A percentile compares a stretch with the other conserved stretches of the same genome.
Evolutionary conservation across 1,140 invertebrate genomes (phyloP).

Genomic region (Meloidogyne exigua): DNA sequence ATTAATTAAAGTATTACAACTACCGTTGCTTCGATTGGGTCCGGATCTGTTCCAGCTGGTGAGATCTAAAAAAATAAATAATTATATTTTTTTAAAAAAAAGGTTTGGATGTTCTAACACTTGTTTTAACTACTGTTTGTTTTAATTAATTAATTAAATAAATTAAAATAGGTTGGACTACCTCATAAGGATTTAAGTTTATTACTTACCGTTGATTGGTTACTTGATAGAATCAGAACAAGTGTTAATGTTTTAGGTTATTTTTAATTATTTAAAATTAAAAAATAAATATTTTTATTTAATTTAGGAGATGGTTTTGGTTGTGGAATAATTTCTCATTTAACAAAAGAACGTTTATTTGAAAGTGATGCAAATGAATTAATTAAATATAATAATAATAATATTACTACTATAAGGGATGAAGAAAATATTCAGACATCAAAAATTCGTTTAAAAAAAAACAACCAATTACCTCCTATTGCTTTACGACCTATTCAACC

Average conservation of each 20-base stretch:
- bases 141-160: not conserved
- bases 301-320: conserved; percentile 81
- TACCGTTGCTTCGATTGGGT: conserved; percentile 90
- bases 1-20: conserved; percentile 75
- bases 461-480: conserved; percentile 4
- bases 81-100: not conserved
- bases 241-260: conserved; percentile 82
- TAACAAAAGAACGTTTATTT: conserved; percentile 60
- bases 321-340: conserved; percentile 81
- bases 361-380: conserved; percentile 59
- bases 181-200: conserved; percentile 85
- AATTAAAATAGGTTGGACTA: conserved; percentile 74
- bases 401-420: too few relatives aligned
- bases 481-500: not conserved
- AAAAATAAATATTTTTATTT: not conserved
- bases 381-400: conserved; percentile 43
- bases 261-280: not conserved
- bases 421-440: not conserved
- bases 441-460: conserved; percentile 14
- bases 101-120: conserved; percentile 85
- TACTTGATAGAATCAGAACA: conserved; percentile 85
- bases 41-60: conserved; percentile 90
- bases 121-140: conserved; percentile 84
- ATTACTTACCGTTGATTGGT: conserved; percentile 73
- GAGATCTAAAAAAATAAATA: not conserved